A percentile compares a stretch with the other conserved stretches of the same genome.
Evolutionary conservation across 1,140 invertebrate genomes (phyloP).

Genomic region (Helicorthomorpha holstii): DNA sequence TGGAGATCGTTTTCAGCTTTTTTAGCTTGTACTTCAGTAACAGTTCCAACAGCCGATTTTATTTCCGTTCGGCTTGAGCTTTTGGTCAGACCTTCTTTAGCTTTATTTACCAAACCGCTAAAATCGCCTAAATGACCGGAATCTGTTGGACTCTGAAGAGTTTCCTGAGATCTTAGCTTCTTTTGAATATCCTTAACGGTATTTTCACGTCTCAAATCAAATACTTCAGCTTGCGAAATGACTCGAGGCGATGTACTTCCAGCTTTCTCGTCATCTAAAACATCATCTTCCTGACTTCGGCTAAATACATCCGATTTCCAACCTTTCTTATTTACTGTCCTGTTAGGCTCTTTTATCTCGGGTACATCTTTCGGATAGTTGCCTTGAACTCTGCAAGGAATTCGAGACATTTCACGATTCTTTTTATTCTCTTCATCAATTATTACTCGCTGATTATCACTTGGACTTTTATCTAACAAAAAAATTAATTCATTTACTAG

Average conservation of each 20-base stretch:
- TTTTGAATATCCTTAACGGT: slow-evolving; percentile 15
- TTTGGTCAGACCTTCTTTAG: slow-evolving; percentile 62
- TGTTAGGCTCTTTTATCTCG: slow-evolving; percentile 22
- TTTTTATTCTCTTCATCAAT: slow-evolving; percentile 19
- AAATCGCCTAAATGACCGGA: slow-evolving; percentile 51
- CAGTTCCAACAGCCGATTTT: slow-evolving; percentile 19
- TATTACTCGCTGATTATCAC: not conserved
- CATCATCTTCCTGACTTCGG: slow-evolving; percentile 13
- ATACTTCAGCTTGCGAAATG: slow-evolving; percentile 12
- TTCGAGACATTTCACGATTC: slow-evolving; percentile 22
- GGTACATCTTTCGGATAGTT: not conserved
- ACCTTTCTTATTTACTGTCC: slow-evolving; percentile 41
- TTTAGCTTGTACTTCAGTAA: slow-evolving; percentile 41
- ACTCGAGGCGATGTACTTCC: slow-evolving; percentile 25
- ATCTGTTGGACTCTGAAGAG: slow-evolving; percentile 38
- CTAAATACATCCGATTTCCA: slow-evolving; percentile 36
- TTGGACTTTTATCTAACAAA: not conserved
- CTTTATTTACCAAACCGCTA: slow-evolving; percentile 76
- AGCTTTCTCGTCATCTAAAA: slow-evolving; percentile 32
- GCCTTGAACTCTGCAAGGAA: not conserved
- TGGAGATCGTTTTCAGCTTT: slow-evolving; percentile 85
- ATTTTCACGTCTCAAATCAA: slow-evolving; percentile 11
- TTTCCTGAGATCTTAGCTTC: slow-evolving; percentile 23
- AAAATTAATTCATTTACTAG: no score
- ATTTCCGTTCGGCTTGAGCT: slow-evolving; percentile 17